Base-by-base conservation (phyloP, 2,113 vertebrate genomes). In the Meleagris gallopavo region DNA sequence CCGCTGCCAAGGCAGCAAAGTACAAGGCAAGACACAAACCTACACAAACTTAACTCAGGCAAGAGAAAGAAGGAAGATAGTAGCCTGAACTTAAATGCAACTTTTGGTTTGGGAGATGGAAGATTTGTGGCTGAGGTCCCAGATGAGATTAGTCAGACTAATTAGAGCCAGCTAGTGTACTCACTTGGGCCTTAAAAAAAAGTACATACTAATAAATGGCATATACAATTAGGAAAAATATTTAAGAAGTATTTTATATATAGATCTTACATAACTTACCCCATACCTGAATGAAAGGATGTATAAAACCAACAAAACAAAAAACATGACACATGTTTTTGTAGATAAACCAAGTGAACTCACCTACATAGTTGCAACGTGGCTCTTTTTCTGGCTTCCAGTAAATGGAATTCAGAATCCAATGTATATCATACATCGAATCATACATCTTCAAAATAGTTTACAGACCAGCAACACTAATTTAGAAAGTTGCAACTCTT, bases 101-200 rank as follows among this genome's bases (percentile, higher is more conserved):
- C 3, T 70, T 40, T 74, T 48, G 30, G 17, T 29, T 13, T 29
- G 75, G 30, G 2, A 22, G 6, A n/a, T 2, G 66, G 66, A 57
- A 34, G 12, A 32, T 1, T 0, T 2, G 0, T 61, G 17, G 10
- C 2, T 64, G 38, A 21, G 18, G 43, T 6, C 2, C 14, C 38
- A n/a, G 13, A 6, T 50, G 27, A 45, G 29, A 15, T 19, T 41
- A 20, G 16, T 41, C 27, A 64, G 41, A n/a, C 17, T 27, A 66
- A 3, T 52, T 52, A 66, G 45, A 14, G 16, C 3, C 29, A 75
- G 30, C 12, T 73, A 2, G 0, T 21, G 1, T n/a, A 14, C 1
- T 24, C 41, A 43, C 14, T 52, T 52, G 50, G 20, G 19, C 46
- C n/a, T 66, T 85, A 27, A 34, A 27, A 50, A 16, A 11, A 52